Evolutionary conservation across 2,888 invertebrate species (phyloP).

Genomic region (Acleris holmiana): DNA sequence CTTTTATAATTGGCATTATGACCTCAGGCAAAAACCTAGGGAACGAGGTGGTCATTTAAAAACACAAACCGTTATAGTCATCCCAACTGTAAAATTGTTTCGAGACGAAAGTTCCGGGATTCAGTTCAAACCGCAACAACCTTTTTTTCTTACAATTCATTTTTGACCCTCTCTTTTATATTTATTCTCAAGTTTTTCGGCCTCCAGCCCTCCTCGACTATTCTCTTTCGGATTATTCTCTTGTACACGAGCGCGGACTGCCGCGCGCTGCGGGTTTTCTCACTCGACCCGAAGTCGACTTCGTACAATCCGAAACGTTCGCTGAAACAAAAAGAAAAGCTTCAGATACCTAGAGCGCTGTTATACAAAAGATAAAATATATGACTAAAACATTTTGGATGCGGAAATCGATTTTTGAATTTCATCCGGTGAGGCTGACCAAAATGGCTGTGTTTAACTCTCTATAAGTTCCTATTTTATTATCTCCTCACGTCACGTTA

Average conservation of each 20-base stretch:
- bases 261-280: constrained; percentile 85
- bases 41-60: no score
- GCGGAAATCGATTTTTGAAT: neutral
- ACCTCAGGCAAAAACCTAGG: no score
- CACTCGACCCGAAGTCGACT: constrained; percentile 86
- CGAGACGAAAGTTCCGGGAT: no score
- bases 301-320: constrained; percentile 88
- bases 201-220: constrained; percentile 58
- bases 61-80: no score
- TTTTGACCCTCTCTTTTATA: constrained; percentile 47
- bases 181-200: constrained; percentile 56
- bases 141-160: constrained; percentile 48
- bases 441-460: no score
- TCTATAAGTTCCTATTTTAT: no score
- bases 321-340: constrained; percentile 50
- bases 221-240: constrained; percentile 59
- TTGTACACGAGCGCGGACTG: constrained; percentile 85
- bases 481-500: no score
- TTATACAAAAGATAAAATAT: no score
- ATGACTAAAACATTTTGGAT: no score
- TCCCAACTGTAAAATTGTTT: no score
- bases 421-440: neutral
- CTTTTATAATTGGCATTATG: no score
- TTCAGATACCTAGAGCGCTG: neutral
- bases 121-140: no score